Conservation (phyloP, 2,888 invertebrate species). For the Volucella inanis region DNA sequence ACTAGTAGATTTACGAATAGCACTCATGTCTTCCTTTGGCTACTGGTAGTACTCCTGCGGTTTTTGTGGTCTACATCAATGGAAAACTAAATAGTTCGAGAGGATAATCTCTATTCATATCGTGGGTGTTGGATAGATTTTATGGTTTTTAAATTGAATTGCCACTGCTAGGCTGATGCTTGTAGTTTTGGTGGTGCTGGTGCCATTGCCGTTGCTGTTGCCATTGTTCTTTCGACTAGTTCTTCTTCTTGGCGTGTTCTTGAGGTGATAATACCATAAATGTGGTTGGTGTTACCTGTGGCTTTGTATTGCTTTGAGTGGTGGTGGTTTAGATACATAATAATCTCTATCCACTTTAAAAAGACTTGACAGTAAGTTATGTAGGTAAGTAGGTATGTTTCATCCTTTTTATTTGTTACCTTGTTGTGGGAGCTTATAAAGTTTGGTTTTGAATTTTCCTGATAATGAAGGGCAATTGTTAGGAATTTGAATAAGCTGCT, state of each 20-base stretch:
- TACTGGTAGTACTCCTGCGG: constrained; percentile 19
- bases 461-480: constrained; percentile 59
- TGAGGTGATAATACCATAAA: constrained; percentile 53
- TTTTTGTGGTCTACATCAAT: constrained; percentile 38
- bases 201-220: too few species aligned
- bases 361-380: constrained; percentile 42
- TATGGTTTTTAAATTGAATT: constrained; percentile 68
- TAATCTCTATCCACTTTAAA: constrained; percentile 55
- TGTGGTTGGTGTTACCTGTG: constrained; percentile 41
- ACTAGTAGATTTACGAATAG: constrained; percentile 26
- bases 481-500: constrained; percentile 25
- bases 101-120: constrained; percentile 26
- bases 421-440: constrained; percentile 6
- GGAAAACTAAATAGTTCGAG: constrained; percentile 7
- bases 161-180: neutral
- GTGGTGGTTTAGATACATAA: constrained; percentile 42
- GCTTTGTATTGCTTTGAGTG: neutral
- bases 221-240: constrained; percentile 30
- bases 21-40: constrained; percentile 14
- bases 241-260: constrained; percentile 31
- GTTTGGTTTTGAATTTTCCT: constrained; percentile 17
- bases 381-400: neutral
- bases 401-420: neutral
- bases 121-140: constrained; percentile 53
- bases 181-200: too few species aligned